Percentiles rank a stretch among this genome's conserved stretches.
phyloP scores from a whole-genome alignment of 2,888 invertebrate species.

The Oxycera nigricornis region DNA sequence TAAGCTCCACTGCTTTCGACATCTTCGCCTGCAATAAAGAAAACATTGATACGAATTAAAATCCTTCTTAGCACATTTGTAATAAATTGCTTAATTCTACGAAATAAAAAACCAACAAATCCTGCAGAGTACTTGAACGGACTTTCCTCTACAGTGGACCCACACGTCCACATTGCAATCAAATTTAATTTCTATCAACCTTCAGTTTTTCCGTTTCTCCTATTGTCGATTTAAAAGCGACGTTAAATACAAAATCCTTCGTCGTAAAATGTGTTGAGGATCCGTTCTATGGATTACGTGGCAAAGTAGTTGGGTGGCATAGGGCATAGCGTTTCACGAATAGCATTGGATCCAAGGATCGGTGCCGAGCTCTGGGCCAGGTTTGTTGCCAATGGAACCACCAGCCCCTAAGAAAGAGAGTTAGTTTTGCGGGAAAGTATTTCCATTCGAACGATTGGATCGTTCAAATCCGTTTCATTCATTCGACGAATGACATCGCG shows the following conservation, averaged over 20 bases:
- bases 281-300: neutral
- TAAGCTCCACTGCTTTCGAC: conserved; percentile 15
- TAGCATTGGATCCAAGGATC: too few species aligned
- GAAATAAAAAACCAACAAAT: neutral
- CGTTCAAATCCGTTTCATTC: conserved; percentile 28
- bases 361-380: too few species aligned
- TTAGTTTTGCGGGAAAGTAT: conserved; percentile 8
- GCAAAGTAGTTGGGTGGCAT: neutral
- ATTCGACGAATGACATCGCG: conserved; percentile 13
- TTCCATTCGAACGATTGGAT: conserved; percentile 3
- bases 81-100: conserved; percentile 30
- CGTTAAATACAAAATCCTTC: conserved; percentile 10
- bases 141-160: neutral
- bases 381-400: neutral
- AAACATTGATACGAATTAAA: conserved; percentile 3
- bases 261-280: conserved; percentile 19
- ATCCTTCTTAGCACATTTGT: conserved; percentile 7
- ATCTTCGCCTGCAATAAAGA: conserved; percentile 29
- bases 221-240: neutral
- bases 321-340: neutral
- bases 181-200: conserved; percentile 32
- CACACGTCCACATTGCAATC: neutral
- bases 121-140: neutral
- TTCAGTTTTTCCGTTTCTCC: conserved; percentile 16
- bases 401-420: neutral